Conservation (phyloP, 2,797 vertebrate species). For the Channallabes apus region DNA sequence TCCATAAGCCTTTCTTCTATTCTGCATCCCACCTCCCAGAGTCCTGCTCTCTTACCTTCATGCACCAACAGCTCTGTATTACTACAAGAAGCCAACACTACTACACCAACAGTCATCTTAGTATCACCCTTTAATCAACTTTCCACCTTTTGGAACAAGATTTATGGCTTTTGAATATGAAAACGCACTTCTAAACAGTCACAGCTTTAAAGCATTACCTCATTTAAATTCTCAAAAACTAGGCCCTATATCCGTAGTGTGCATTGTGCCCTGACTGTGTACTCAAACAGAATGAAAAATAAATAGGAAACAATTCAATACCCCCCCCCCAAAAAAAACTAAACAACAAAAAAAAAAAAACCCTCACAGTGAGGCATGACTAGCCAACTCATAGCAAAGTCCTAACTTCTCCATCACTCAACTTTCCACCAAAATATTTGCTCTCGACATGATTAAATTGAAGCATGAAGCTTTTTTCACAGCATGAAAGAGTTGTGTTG, state of each 20-base stretch:
- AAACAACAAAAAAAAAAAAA: conserved; percentile 2
- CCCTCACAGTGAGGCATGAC: conserved; percentile 66
- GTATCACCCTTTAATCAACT: not conserved
- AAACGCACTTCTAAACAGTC: conserved; percentile 8
- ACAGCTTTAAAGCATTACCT: conserved; percentile 18
- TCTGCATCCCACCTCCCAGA: conserved; percentile 51
- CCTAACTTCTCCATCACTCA: conserved; percentile 65
- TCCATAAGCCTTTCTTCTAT: conserved; percentile 66
- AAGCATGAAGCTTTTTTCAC: conserved; percentile 63
- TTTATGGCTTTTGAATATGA: conserved; percentile 39
- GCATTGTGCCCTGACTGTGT: conserved; percentile 6
- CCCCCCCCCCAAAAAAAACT: not conserved
- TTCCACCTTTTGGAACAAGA: not conserved
- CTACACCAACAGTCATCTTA: conserved; percentile 21
- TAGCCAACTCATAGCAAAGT: conserved; percentile 64
- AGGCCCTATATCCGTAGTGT: not conserved
- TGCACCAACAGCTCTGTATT: conserved; percentile 54
- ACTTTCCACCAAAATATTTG: conserved; percentile 45
- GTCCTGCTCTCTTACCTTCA: conserved; percentile 65
- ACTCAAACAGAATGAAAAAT: conserved; percentile 38
- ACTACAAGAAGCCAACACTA: not conserved
- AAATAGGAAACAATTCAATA: not conserved
- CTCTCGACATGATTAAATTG: not conserved
- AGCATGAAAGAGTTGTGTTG: conserved; percentile 57
- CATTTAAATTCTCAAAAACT: not conserved